Evolutionary conservation across 1,140 invertebrate genomes (phyloP).

Genomic region (Pomacea maculata): DNA sequence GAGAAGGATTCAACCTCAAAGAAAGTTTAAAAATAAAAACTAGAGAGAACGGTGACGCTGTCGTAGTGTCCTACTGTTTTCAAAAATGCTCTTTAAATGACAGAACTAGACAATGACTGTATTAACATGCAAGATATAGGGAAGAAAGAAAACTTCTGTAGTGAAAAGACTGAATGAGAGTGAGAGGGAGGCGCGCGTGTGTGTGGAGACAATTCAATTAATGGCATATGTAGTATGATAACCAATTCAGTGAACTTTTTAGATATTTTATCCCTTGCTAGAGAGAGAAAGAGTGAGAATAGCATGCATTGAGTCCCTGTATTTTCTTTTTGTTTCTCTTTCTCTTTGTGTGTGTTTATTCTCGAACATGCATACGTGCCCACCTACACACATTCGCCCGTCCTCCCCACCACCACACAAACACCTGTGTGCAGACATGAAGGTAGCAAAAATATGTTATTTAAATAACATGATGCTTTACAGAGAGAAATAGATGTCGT

Average conservation of each 20-base stretch:
- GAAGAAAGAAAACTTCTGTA: not conserved
- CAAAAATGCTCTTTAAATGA: not conserved
- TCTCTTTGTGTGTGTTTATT: too few relatives aligned
- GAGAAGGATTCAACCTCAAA: not conserved
- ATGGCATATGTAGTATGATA: not conserved
- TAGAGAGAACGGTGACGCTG: not conserved
- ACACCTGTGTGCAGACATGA: too few relatives aligned
- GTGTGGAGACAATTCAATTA: not conserved
- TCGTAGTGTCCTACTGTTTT: not conserved
- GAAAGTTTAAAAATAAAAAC: not conserved
- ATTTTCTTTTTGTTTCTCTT: too few relatives aligned
- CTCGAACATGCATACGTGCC: too few relatives aligned
- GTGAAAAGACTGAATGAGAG: not conserved
- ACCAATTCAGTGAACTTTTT: not conserved
- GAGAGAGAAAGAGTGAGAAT: slow-evolving; percentile 8
- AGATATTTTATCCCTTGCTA: not conserved
- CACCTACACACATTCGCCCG: too few relatives aligned
- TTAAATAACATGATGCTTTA: too few relatives aligned
- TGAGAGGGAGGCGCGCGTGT: not conserved
- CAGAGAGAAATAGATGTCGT: too few relatives aligned
- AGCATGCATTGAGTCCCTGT: too few relatives aligned
- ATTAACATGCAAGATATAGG: not conserved
- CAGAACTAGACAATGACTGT: not conserved
- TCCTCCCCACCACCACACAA: too few relatives aligned
- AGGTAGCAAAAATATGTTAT: too few relatives aligned